Evolutionary conservation across 2,888 invertebrate genomes (phyloP), one percentile per base, ranked within the genome.

Genomic region (Argyra leucocephala): DNA sequence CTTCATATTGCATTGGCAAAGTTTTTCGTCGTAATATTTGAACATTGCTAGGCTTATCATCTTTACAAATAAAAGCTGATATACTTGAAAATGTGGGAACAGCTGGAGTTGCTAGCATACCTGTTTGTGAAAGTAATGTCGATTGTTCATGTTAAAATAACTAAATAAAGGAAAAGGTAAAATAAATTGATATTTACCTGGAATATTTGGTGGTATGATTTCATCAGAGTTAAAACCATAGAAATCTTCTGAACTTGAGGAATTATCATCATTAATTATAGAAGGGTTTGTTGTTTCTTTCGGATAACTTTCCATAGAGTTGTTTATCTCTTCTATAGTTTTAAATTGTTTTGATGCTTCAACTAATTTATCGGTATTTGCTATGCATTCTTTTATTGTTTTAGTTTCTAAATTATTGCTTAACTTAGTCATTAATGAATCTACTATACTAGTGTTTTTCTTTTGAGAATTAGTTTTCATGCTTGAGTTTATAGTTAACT

Each of bases 11-110:
- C 63, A 64, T 65, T 23, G 64, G 70, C 21, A 70, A 61, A 18
- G 21, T 18, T 5, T n/a, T n/a, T n/a, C 23, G 22, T 7, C 6
- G 1, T 0, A 60, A 37, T n/a, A 2, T 63, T 66, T 60, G 61
- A 66, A 69, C 48, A 26, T 61, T 57, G 65, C 81, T 77, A 65
- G 81, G 73, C 69, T 82, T 80, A 67, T 80, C 76, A 3, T 76
- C 73, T 63, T 82, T 79, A 68, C 83, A 83, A 5, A 81, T 73
- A 70, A 83, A 83, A 0, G 80, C 82, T 0, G 81, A 77, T 64
- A 58, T 62, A 62, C 76, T 77, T 22, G 64, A 65, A 10, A 59
- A 59, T 0, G 71, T 68, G 3, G 74, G 74, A 23, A 78, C 79
- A 36, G 77, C 63, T 2, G 80, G 79, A 0, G 79, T 80, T 22